Base-by-base conservation (phyloP, 2,888 invertebrate species). In the Brassicogethes aeneus region DNA sequence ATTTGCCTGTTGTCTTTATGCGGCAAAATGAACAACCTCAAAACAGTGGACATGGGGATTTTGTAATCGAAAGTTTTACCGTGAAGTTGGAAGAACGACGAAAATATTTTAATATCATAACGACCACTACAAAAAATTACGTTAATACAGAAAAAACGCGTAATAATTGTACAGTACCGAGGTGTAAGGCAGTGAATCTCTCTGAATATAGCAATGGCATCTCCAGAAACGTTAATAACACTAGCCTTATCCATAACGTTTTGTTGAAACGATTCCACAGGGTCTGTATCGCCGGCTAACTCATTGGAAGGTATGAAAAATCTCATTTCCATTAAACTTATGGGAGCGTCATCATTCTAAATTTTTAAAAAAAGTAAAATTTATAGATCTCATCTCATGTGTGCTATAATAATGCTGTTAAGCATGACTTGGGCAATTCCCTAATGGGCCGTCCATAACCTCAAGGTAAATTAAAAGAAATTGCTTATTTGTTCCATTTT, bases 11-110 rank as follows among this genome's bases (percentile, higher is more conserved):
- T 87, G 66, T 99, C 97, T 64, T 93, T 94, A 65, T 99, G 97
- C 0, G 97, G 97, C 38, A 99, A 70, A 17, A 97, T 72, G 64
- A 99, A 99, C 12, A 99, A 70, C 3, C 99, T 80, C 12, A 96
- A 72, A 2, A 99, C 95, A 0, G 96, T 95, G 1, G 91, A 90
- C 82, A 94, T 90, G 0, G 97, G 96, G 55, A 99, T 97, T 72
- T 99, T 99, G 74, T 99, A 99, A 72, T 99, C 99, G 62, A 96
- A 99, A 0, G 99, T 97, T 77, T 99, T 99, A 59, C 94, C 94
- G 62, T 93, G 93, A 44, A 94, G 77, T 70, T 93, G 91, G 56
- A 94, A 82, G 66, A 92, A 92, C 0, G 87, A 77, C 37, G 89
- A 86, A 69, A 90, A 95, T 44, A 95, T 82, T 70, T 94, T 95